Base-by-base conservation (phyloP, 2,888 invertebrate genomes). In the Leucophenga montana region DNA sequence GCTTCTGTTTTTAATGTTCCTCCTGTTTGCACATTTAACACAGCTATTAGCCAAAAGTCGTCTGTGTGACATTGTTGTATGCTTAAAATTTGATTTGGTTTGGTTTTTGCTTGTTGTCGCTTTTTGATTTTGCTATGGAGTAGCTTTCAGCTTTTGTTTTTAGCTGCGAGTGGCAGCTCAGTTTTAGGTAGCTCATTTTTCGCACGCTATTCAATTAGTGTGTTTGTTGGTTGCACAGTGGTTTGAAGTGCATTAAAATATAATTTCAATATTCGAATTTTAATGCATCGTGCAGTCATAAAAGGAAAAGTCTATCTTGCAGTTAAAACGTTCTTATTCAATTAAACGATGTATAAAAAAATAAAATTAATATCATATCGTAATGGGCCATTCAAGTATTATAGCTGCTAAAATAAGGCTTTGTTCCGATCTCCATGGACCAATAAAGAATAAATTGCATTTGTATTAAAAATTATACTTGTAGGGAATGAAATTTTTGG, bases 31-130 rank as follows among this genome's bases (percentile, higher is more conserved):
- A 48, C 31, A 16, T 59, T 48, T 27, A 50, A 16, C 56, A 44
- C 27, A 53, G 27, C 39, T 54, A 65, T 33, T 16, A 39, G 27
- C 50, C 48, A 46, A 22, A 48, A 31, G 50, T 50, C 50, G 39
- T 39, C 22, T 50, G 53, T 50, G 22, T 31, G 50, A n/a, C 18
- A 50, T 50, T n/a, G 16, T 50, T 50, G 4, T 13, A 39, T 39
- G 39, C 39, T 39, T 39, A 50, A 16, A 50, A 4, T 50, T 50
- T 50, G 50, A 39, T 39, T 39, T 39, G 39, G 39, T 39, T 39
- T 67, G 71, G 77, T 72, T 73, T 77, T 70, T 70, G 6, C n/a
- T 78, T 73, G 74, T 75, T 74, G 69, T 72, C 65, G 61, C 48
- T 62, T 66, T n/a, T n/a, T 61, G 71, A 62, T 72, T 67, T 68